Evolutionary conservation across 2,113 vertebrate species (phyloP), one percentile per base, ranked within the genome.

Genomic region (Gallinago jamesoni): DNA sequence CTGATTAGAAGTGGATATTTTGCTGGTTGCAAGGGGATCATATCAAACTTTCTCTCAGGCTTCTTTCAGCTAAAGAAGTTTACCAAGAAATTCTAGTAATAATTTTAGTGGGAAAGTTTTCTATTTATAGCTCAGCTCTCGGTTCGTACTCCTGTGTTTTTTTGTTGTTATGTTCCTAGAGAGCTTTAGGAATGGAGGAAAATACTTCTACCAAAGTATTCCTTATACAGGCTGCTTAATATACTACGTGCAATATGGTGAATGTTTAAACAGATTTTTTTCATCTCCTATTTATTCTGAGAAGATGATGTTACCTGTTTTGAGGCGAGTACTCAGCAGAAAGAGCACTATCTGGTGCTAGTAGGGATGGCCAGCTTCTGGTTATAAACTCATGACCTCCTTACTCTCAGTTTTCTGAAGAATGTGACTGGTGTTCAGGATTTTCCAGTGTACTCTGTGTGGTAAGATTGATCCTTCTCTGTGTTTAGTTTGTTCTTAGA

Each of bases 101-200:
- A 62, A 94, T 84, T 84, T 62, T 84, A 76, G 89, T 82, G 84
- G 89, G 88, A 92, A 91, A 92, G 69, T 23, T 3, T 14, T 78
- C 50, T 96, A 79, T 93, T 96, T 92, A 80, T 94, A 95, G 59
- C 10, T 64, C 52, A 73, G n/a, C 39, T 91, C 16, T 91, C 76
- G 74, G 24, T 57, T 69, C 72, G 18, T 73, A 21, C 52, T 96
- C 35, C 60, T 0, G 9, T 75, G 15, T 17, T 68, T 25, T 91
- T 88, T 82, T 92, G 24, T 84, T 90, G 28, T 92, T 90, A 43
- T 59, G 53, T 94, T 97, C 95, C 93, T 94, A 83, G 91, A 95
- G 77, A 92, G 83, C 90, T 92, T 72, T 57, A 87, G 67, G 69
- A 92, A 55, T 3, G 8, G 90, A 90, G 20, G 52, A 57, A 87